These are phyloP conservation scores for Hyles vespertilio DNA, from an alignment of 1,140 invertebrate genomes.

Conservation along the genomic window DNA sequence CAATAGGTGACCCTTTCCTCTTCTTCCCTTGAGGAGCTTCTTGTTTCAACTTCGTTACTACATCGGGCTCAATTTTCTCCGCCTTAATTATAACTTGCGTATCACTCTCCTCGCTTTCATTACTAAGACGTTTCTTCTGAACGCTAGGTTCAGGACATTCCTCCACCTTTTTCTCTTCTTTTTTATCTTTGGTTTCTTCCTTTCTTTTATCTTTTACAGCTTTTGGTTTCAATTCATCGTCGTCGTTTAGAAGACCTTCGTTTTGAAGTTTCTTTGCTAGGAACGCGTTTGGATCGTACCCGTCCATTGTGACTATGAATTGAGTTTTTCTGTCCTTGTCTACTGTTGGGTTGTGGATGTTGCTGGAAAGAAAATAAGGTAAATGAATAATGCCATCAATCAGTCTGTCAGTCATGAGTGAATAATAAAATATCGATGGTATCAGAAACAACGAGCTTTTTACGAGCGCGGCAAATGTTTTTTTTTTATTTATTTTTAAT, in stretches of 20 bases:
- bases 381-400: constrained; percentile 9
- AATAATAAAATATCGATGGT: no score
- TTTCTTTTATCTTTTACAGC: constrained; percentile 28
- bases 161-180: constrained; percentile 15
- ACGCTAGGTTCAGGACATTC: constrained; percentile 22
- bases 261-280: constrained; percentile 69
- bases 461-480: no score
- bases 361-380: constrained; percentile 39
- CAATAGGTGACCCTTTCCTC: constrained; percentile 72
- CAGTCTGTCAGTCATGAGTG: neutral
- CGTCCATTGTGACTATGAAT: constrained; percentile 82
- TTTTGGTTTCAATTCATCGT: constrained; percentile 35
- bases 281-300: constrained; percentile 73
- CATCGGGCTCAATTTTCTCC: constrained; percentile 11
- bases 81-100: constrained; percentile 53
- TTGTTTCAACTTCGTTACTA: constrained; percentile 18
- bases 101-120: constrained; percentile 50
- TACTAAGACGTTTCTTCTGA: constrained; percentile 45
- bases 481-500: no score
- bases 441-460: no score
- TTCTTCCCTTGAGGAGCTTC: constrained; percentile 44
- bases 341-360: constrained; percentile 58
- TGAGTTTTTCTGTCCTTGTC: constrained; percentile 69
- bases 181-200: constrained; percentile 34
- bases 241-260: constrained; percentile 55